phyloP scores from a whole-genome alignment of 1,140 invertebrate species.

The Gonatopus flavifemur region DNA sequence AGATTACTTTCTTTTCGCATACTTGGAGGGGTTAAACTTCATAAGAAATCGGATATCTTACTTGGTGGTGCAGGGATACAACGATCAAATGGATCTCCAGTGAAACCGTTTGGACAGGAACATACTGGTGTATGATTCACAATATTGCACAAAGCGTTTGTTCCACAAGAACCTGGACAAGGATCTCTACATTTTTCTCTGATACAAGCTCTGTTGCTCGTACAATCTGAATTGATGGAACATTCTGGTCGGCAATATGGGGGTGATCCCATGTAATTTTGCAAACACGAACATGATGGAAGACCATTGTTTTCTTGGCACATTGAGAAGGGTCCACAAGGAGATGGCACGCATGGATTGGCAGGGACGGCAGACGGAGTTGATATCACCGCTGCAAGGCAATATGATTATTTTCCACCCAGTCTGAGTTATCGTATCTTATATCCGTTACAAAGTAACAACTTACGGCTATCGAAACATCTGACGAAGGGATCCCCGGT shows the following conservation, averaged over 20 bases:
- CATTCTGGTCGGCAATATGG: conserved; percentile 75
- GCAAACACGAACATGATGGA: conserved; percentile 61
- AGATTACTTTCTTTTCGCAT: background rate
- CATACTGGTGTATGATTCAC: conserved; percentile 63
- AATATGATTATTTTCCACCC: background rate
- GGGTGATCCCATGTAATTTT: conserved; percentile 65
- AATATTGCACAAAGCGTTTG: conserved; percentile 62
- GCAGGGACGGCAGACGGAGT: conserved; percentile 10
- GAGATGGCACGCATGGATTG: conserved; percentile 58
- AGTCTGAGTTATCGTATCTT: too few species aligned
- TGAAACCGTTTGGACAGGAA: conserved; percentile 60
- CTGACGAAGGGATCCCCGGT: conserved; percentile 62
- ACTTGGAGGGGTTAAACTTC: background rate
- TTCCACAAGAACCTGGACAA: conserved; percentile 73
- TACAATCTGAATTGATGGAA: conserved; percentile 72
- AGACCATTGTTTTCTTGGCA: conserved; percentile 59
- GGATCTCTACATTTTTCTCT: conserved; percentile 73
- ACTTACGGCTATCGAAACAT: conserved; percentile 43
- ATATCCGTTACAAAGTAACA: background rate
- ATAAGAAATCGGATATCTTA: conserved; percentile 10
- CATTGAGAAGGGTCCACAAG: conserved; percentile 62
- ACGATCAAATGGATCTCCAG: conserved; percentile 63
- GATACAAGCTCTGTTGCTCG: conserved; percentile 70
- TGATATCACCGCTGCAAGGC: background rate
- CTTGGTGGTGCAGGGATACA: conserved; percentile 56